These are phyloP conservation scores for Murina feae DNA, from an alignment of 2,113 vertebrate species.

Conservation along the genomic window DNA sequence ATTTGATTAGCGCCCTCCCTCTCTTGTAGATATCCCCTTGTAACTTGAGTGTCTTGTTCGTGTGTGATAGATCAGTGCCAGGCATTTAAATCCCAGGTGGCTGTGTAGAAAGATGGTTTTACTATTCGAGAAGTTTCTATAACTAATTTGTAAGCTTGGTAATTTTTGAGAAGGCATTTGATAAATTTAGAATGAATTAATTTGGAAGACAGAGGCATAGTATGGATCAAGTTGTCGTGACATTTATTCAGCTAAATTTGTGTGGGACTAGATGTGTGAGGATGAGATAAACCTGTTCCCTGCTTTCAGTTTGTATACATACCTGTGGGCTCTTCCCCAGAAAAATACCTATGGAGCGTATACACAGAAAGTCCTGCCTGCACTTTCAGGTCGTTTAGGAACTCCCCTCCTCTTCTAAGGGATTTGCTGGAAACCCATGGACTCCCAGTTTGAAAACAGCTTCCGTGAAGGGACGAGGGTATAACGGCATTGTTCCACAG, in stretches of 20 bases:
- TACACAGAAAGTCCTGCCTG: background rate
- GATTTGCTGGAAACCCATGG: background rate
- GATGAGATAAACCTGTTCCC: too few species aligned
- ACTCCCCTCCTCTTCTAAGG: background rate
- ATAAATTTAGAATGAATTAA: background rate
- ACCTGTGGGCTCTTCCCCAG: too few species aligned
- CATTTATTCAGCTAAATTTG: background rate
- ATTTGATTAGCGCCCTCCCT: fast-evolving
- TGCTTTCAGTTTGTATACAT: background rate
- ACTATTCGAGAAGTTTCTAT: background rate
- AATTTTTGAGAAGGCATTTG: background rate
- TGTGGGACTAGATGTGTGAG: background rate
- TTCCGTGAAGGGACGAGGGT: background rate
- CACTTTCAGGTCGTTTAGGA: background rate
- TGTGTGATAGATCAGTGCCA: background rate
- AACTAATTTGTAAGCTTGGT: background rate
- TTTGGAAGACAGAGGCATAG: background rate
- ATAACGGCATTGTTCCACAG: fast-evolving
- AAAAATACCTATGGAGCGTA: background rate
- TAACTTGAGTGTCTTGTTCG: background rate
- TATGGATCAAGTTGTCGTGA: background rate
- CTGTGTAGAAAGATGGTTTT: background rate
- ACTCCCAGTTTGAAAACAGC: background rate
- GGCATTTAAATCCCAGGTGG: background rate
- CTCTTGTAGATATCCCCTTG: background rate